These are phyloP conservation scores for Electrophaes corylata DNA, from an alignment of 2,888 invertebrate species.

Conservation along the genomic window DNA sequence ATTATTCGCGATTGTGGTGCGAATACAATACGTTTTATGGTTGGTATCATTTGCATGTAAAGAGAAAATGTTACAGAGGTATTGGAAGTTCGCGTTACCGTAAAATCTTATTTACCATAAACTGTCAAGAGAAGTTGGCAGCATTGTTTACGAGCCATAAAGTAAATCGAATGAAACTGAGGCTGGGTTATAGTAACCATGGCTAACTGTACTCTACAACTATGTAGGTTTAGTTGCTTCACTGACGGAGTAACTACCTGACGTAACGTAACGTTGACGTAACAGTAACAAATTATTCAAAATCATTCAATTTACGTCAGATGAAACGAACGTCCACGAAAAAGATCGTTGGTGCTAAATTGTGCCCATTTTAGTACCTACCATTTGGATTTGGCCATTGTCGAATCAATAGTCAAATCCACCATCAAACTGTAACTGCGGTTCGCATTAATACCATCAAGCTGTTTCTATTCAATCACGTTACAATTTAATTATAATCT, in stretches of 20 bases:
- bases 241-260: too few relatives aligned
- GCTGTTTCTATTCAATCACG: conserved; percentile 47
- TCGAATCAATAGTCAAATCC: not conserved
- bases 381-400: too few relatives aligned
- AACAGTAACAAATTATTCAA: too few relatives aligned
- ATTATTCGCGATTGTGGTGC: conserved; percentile 52
- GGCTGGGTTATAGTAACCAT: conserved; percentile 48
- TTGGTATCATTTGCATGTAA: conserved; percentile 65
- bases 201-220: conserved; percentile 18
- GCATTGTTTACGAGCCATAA: conserved; percentile 79
- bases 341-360: not conserved
- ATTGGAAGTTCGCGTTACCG: conserved; percentile 64
- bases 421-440: conserved; percentile 14
- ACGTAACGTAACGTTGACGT: too few relatives aligned
- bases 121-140: conserved; percentile 70
- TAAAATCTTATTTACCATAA: conserved; percentile 80
- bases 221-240: conserved; percentile 26
- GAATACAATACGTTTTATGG: conserved; percentile 57
- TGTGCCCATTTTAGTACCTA: too few relatives aligned
- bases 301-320: too few relatives aligned
- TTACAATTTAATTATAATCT: conserved; percentile 64
- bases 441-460: conserved; percentile 21
- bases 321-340: too few relatives aligned
- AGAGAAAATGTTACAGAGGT: conserved; percentile 62
- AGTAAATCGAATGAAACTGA: conserved; percentile 76